Evolutionary conservation across 92 coral and sea anemone species (phyloP), one percentile per base, ranked within the genome.

Genomic region (Nematostella vectensis): DNA sequence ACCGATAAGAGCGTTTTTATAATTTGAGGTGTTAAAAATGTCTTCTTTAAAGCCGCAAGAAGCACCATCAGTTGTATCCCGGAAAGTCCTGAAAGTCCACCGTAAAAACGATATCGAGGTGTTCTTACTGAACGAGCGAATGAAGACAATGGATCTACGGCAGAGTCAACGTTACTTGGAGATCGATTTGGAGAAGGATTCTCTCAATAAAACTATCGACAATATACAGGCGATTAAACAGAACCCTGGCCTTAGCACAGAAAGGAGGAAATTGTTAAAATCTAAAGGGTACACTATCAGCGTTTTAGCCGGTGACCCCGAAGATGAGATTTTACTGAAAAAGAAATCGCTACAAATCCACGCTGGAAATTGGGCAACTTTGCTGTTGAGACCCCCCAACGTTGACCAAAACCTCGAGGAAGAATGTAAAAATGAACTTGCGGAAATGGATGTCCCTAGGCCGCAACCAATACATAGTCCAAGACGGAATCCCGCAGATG

Each of bases 81-180:
- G 72, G 11, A 59, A 59, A 9, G 27, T 78, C 37, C 68, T 78
- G 1, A 65, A 36, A 43, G 72, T 80, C 1, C 80, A 78, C 10
- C 81, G 79, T 20, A 29, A 64, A 26, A 78, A 78, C 27, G 63
- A 67, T 37, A 72, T 60, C n/a, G 75, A 78, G 27, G 57, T 75
- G 19, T 73, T 52, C 27, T 75, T 54, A 3, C 75, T 78, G 1
- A 59, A 67, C 29, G 75, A 65, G 61, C 47, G 69, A 42, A 57
- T 78, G 19, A 78, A 72, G 31, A 31, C 68, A n/a, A 50, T 78
- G 33, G 81, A 72, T 15, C 17, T 37, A 49, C 72, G 42, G 58
- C 78, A 73, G 51, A 29, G 16, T 18, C 85, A 72, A 31, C 66
- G 54, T 25, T 20, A 66, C 36, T 29, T 77, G 8, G 80, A 78